Evolutionary conservation across 2,113 vertebrate genomes (phyloP), one percentile per base, ranked within the genome.

Genomic region (Myotis lucifugus): DNA sequence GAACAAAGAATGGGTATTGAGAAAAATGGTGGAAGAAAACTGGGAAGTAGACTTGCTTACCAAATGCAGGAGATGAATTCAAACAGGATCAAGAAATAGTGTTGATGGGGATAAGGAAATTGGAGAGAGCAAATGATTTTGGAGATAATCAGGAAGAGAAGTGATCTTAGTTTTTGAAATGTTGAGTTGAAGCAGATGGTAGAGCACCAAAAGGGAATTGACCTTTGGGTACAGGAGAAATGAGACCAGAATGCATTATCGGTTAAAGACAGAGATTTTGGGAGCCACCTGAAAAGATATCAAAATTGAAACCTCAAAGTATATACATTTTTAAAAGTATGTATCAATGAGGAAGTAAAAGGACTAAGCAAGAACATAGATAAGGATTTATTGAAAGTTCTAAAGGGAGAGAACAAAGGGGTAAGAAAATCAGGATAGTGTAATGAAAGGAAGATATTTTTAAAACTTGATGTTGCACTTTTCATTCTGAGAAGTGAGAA

Each of bases 281-380:
- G 56, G 42, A 89, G n/a, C 18, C 9, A 72, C 7, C 23, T 70
- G 27, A 85, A 40, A 73, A 96, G 34, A 74, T 4, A 32, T 72
- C 18, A 88, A 92, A 93, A 14, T 83, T 96, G 61, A 82, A 94
- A 95, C 23, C 23, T 91, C 19, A 95, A 73, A 50, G 15, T 74
- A 32, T 69, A 52, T 89, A 25, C 3, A 42, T 85, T 52, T 69
- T 92, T 88, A 8, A 12, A 67, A 88, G 7, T n/a, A 83, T 27
- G 17, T 70, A 61, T 74, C 66, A 37, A n/a, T 67, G 73, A 73
- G 46, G 73, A 93, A 82, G 50, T 25, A 72, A 32, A 32, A 95
- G 37, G 54, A 21, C 40, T 70, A 93, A 54, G 37, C 29, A 94
- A 78, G 40, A 85, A 84, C 4, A 61, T 48, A 91, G 40, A 76